phyloP scores from a whole-genome alignment of 2,797 vertebrate genomes.

The Heliangelus exortis region DNA sequence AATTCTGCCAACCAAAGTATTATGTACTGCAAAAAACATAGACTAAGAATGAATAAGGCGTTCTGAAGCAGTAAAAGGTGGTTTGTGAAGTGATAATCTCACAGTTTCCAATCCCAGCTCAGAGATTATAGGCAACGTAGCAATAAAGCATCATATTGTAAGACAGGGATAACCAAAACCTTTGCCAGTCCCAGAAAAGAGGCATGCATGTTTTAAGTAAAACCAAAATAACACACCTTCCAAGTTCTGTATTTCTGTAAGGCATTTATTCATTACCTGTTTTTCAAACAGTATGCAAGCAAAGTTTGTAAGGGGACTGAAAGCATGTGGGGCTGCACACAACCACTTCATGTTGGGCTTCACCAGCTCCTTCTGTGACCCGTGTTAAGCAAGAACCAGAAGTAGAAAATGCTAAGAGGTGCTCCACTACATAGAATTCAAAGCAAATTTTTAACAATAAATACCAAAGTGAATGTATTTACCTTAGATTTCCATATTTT shows the following conservation, averaged over 20 bases:
- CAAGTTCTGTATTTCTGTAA: neutral
- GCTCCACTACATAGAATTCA: neutral
- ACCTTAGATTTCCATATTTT: neutral
- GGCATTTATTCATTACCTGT: neutral
- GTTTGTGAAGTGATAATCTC: neutral
- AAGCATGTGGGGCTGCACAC: neutral
- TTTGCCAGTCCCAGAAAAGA: neutral
- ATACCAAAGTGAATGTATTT: neutral
- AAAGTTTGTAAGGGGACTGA: neutral
- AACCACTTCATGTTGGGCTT: neutral
- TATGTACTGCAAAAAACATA: neutral
- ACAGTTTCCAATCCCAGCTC: neutral
- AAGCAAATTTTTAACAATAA: neutral
- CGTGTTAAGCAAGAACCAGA: neutral
- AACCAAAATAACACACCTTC: neutral
- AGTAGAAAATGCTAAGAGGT: neutral
- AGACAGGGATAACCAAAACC: neutral
- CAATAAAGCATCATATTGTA: neutral
- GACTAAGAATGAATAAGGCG: neutral
- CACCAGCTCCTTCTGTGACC: neutral
- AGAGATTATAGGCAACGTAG: neutral
- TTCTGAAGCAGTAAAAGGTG: neutral
- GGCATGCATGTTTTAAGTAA: neutral
- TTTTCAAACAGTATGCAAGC: conserved; percentile 43
- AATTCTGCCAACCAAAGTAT: neutral